phyloP scores from a whole-genome alignment of 2,797 vertebrate genomes.

The Amphiprion clarkii region DNA sequence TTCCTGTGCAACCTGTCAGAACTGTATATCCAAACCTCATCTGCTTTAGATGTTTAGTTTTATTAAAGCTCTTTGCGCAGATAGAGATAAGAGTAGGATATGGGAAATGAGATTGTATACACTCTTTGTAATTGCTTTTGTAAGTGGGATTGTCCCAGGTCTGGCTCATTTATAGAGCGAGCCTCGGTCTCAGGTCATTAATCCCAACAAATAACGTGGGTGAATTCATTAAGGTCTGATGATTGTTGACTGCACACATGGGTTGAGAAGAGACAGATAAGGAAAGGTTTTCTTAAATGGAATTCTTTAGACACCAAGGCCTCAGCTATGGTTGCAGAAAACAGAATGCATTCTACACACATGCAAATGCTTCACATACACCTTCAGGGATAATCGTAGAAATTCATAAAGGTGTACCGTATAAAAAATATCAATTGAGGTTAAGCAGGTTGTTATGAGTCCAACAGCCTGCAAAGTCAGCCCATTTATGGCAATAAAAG shows the following conservation, averaged over 20 bases:
- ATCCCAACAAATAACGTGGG: constrained; percentile 72
- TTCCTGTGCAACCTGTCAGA: constrained; percentile 24
- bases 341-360: constrained; percentile 44
- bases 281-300: constrained; percentile 66
- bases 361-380: constrained; percentile 35
- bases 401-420: constrained; percentile 20
- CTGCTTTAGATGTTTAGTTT: constrained; percentile 38
- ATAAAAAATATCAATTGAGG: constrained; percentile 44
- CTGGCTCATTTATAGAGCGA: constrained; percentile 56
- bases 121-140: constrained; percentile 65
- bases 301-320: constrained; percentile 49
- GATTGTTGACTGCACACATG: constrained; percentile 61
- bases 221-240: constrained; percentile 75
- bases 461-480: constrained; percentile 51
- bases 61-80: constrained; percentile 42
- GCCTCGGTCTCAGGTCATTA: constrained; percentile 76
- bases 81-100: constrained; percentile 16
- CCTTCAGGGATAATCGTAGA: constrained; percentile 1
- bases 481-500: constrained; percentile 64
- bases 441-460: constrained; percentile 51
- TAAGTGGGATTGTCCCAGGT: constrained; percentile 67
- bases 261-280: constrained; percentile 66
- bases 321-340: constrained; percentile 49
- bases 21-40: constrained; percentile 24
- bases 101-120: constrained; percentile 49